phyloP scores from a whole-genome alignment of 2,888 invertebrate species.

The Macropis europaea region DNA sequence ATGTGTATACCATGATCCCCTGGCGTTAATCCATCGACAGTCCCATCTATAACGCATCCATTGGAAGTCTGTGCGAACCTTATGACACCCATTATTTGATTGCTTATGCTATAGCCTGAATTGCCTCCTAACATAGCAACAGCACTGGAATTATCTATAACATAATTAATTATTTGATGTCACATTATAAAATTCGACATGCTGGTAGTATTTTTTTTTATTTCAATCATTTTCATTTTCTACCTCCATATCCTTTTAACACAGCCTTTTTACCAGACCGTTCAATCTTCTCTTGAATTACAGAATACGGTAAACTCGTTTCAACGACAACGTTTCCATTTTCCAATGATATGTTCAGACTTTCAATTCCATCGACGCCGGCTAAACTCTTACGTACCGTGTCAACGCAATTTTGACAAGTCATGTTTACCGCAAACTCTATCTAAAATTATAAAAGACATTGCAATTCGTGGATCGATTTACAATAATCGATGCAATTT shows the following conservation, averaged over 20 bases:
- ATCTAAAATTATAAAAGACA: conserved; percentile 77
- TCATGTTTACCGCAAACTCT: conserved; percentile 86
- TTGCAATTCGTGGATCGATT: not conserved
- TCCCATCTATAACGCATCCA: conserved; percentile 90
- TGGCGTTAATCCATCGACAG: conserved; percentile 88
- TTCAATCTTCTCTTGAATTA: conserved; percentile 81
- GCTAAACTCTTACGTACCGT: conserved; percentile 80
- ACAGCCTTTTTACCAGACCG: conserved; percentile 86
- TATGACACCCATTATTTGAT: conserved; percentile 86
- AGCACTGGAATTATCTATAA: conserved; percentile 83
- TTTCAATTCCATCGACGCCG: conserved; percentile 79
- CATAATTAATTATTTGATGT: conserved; percentile 26
- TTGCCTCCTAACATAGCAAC: conserved; percentile 85
- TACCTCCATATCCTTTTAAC: conserved; percentile 89
- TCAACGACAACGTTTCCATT: conserved; percentile 87
- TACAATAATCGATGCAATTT: not conserved
- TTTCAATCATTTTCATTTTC: conserved; percentile 1
- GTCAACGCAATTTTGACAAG: conserved; percentile 82
- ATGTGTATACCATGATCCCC: conserved; percentile 84
- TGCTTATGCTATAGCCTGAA: conserved; percentile 79
- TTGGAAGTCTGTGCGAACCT: conserved; percentile 85
- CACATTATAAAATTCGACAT: not conserved
- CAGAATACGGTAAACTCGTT: conserved; percentile 83
- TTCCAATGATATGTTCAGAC: conserved; percentile 82
- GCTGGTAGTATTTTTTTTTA: not conserved